Conservation (phyloP, 2,888 invertebrate species). For the Stenodema calcarata region DNA sequence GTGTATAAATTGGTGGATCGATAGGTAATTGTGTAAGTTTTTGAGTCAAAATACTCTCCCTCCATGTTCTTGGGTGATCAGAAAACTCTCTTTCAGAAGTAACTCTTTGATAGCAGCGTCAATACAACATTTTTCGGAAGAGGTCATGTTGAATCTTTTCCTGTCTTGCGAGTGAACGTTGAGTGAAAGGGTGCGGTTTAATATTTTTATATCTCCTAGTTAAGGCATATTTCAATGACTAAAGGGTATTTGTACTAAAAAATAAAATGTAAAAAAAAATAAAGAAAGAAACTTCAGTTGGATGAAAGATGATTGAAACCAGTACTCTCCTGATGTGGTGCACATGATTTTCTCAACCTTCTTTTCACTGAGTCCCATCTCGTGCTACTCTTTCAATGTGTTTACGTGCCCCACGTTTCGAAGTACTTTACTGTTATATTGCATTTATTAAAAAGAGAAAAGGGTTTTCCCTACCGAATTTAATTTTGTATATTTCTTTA, state of each 20-base stretch:
- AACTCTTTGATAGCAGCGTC: neutral
- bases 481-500: conserved; percentile 47
- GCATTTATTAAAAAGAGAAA: conserved; percentile 39
- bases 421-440: conserved; percentile 41
- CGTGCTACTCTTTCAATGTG: neutral
- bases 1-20: neutral
- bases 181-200: neutral
- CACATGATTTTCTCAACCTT: neutral
- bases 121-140: neutral
- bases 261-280: too few relatives aligned
- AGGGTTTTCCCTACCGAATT: conserved; percentile 14
- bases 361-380: neutral
- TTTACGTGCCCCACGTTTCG: conserved; percentile 33
- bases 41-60: conserved; percentile 4
- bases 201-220: conserved; percentile 35
- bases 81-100: neutral
- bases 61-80: neutral
- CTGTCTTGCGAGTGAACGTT: neutral
- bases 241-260: conserved; percentile 1
- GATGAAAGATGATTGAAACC: conserved; percentile 8
- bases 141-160: neutral
- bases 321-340: conserved; percentile 22
- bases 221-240: conserved; percentile 12
- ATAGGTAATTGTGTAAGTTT: neutral
- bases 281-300: conserved; percentile 1